Base-by-base conservation (phyloP, 2,113 vertebrate genomes). In the Takifugu flavidus region DNA sequence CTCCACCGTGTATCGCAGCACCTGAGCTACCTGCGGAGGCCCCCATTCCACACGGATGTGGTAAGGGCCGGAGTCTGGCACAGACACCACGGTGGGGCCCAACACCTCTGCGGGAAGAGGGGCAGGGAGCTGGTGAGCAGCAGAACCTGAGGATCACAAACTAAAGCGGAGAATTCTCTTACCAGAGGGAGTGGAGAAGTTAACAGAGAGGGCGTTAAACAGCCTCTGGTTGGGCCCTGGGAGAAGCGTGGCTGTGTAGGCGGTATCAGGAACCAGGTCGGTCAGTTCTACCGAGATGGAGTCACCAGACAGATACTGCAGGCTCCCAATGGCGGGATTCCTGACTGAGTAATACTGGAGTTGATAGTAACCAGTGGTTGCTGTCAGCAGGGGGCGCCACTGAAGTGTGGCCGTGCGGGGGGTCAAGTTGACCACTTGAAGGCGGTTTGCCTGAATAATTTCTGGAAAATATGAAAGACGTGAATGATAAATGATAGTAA, bases 11-110 rank as follows among this genome's bases (percentile, higher is more conserved):
- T 95, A 96, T 62, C 80, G 26, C 0, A 69, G 60, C 26, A 94
- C 89, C 0, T 68, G 79, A 4, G 58, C 70, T 0, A 64, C 89
- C 0, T 81, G 85, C 42, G 83, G 74, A 0, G 94, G 94, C 46
- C 90, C 87, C 95, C 96, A 97, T 58, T 91, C 93, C 12, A 96
- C 91, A 0, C 84, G 92, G 78, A 98, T 79, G 70, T 92, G 91
- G 79, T 29, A 84, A 0, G 92, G 83, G 5, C 82, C 75, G 2
- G 83, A 81, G 2, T 94, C 92, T 0, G 94, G 95, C 74, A 96
- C 86, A 7, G 89, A 63, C 6, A 98, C 78, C 52, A 81, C 84
- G 0, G 72, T 72, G 0, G 94, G 95, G 60, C 90, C 90, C 31
- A 89, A 55, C 50, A 81, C 55, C 20, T 86, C 88, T 90, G 63